A percentile compares a stretch with the other conserved stretches of the same genome.
Conservation (phyloP, 2,888 invertebrate species). For the Ptilodon capucinus region DNA sequence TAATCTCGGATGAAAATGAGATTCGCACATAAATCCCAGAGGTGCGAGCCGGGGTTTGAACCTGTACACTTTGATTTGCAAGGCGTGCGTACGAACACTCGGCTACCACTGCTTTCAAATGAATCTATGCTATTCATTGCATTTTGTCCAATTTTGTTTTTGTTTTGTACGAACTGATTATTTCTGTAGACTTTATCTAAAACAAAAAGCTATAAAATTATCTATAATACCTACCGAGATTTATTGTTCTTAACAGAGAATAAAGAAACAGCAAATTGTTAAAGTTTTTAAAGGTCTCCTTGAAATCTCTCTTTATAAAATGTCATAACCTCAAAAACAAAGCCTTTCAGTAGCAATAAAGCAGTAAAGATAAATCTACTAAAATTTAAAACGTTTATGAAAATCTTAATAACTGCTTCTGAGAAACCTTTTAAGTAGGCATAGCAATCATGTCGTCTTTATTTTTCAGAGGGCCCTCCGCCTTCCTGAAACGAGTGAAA, state of each 20-base stretch:
- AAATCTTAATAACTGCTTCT: conserved; percentile 6
- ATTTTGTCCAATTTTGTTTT: too few species aligned
- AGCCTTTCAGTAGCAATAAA: conserved; percentile 22
- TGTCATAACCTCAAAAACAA: conserved; percentile 15
- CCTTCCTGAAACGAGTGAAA: background rate
- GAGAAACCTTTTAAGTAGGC: background rate
- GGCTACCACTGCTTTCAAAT: too few species aligned
- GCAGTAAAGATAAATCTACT: conserved; percentile 22
- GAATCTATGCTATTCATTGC: too few species aligned
- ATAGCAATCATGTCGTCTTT: background rate
- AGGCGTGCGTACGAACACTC: too few species aligned
- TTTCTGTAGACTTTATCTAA: too few species aligned
- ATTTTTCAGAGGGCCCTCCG: background rate
- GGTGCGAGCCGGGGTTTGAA: too few species aligned
- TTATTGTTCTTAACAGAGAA: background rate
- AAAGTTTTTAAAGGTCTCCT: conserved; percentile 20
- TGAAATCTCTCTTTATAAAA: conserved; percentile 11
- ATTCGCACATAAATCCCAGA: too few species aligned
- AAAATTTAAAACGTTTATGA: conserved; percentile 12
- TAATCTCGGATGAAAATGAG: too few species aligned
- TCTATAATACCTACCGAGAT: too few species aligned
- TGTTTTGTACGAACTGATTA: too few species aligned
- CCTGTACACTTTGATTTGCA: too few species aligned
- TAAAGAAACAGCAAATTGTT: background rate
- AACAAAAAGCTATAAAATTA: too few species aligned